Evolutionary conservation across 2,797 vertebrate genomes (phyloP).

Genomic region (Chaetophractus vellerosus): DNA sequence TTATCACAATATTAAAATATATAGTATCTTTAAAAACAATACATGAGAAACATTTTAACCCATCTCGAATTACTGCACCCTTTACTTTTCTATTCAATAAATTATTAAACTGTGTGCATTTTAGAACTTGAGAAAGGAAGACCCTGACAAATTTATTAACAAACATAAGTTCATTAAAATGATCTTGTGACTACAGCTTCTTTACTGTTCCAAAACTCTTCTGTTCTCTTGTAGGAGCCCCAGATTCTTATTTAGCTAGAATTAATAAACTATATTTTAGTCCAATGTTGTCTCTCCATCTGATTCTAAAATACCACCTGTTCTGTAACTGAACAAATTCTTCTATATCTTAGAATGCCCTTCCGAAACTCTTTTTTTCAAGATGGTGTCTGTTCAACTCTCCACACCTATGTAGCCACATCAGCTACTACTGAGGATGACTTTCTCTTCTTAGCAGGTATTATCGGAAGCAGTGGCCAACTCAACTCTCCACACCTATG

Average conservation of each 20-base stretch:
- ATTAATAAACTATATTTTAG: neutral
- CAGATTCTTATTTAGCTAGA: too few relatives aligned
- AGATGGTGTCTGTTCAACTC: neutral
- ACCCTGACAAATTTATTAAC: slow-evolving; percentile 10
- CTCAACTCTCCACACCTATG: too few relatives aligned
- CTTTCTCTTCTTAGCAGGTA: neutral
- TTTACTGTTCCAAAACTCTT: neutral
- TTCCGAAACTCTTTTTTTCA: neutral
- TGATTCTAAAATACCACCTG: neutral
- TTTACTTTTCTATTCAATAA: too few relatives aligned
- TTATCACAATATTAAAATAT: neutral
- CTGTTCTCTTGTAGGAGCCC: too few relatives aligned
- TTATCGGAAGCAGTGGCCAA: too few relatives aligned
- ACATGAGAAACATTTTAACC: neutral
- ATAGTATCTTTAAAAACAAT: neutral
- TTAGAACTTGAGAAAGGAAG: neutral
- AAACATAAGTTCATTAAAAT: slow-evolving; percentile 43
- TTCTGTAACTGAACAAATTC: fast-evolving
- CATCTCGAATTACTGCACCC: fast-evolving
- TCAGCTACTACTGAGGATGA: too few relatives aligned
- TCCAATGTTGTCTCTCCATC: neutral
- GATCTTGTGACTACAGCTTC: neutral
- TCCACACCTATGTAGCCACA: too few relatives aligned
- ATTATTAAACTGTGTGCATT: neutral
- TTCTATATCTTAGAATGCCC: neutral